Conservation (phyloP, 2,113 vertebrate genomes). For the Isichthys henryi region DNA sequence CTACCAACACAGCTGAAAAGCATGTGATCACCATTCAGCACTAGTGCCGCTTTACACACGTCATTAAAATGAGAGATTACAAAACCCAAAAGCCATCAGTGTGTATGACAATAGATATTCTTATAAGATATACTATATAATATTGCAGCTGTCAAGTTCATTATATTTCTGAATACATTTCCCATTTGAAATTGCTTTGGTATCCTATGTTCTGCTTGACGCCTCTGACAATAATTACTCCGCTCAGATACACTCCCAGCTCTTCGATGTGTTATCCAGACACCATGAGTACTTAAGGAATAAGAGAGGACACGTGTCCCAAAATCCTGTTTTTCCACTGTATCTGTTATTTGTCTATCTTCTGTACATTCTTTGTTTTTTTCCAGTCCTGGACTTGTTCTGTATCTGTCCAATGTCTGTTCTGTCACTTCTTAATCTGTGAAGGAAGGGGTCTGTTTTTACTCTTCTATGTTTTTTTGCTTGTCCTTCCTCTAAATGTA, state of each 20-base stretch:
- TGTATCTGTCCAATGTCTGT: background rate
- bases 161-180: background rate
- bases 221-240: background rate
- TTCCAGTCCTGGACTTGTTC: background rate
- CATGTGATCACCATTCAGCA: background rate
- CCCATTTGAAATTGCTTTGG: background rate
- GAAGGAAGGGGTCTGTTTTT: background rate
- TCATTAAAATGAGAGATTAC: background rate
- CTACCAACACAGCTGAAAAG: background rate
- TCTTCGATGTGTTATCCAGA: background rate
- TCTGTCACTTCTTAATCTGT: background rate
- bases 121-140: background rate
- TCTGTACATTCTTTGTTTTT: background rate
- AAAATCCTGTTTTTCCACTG: background rate
- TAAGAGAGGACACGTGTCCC: background rate
- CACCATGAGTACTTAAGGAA: background rate
- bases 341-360: background rate
- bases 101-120: background rate
- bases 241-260: background rate
- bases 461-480: background rate
- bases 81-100: background rate
- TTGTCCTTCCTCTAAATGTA: background rate
- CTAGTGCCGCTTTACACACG: background rate
- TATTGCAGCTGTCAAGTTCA: background rate
- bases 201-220: background rate